Evolutionary conservation across 1,140 invertebrate genomes (phyloP), one percentile per base, ranked within the genome.

Genomic region (Meteorus sp.): DNA sequence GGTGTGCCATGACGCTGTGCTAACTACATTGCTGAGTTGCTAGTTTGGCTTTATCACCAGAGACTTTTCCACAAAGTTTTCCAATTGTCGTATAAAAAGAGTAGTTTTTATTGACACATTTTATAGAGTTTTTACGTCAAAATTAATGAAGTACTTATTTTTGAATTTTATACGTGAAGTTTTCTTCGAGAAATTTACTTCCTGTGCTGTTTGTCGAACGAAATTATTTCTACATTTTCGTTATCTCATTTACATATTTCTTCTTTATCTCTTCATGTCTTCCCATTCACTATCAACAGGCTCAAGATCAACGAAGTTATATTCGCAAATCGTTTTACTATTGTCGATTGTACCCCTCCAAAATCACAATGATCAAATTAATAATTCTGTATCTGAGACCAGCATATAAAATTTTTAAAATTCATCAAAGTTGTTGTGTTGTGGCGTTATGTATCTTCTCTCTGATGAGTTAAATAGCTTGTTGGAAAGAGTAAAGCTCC

Each of bases 401-500:
- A 3, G 11, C 8, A 39, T 39, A n/a, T 39, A 39, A 3, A 39
- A 11, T 13, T n/a, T 39, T 39, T 11, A 5, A 3, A n/a, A 50
- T 3, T 35, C 13, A 33, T 33, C 4, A 33, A 9, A 33, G 11
- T 35, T 13, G 13, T 33, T 50, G 27, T 8, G n/a, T n/a, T n/a
- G n/a, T n/a, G n/a, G n/a, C 8, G 27, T 60, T 37, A 27, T 55
- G 56, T 44, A 43, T 63, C 33, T 58, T 59, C 53, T 48, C 57
- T 22, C 15, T 35, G 41, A 9, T 13, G 52, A 48, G 50, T 48
- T 65, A 69, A 70, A 70, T 70, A 63, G 64, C 35, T 62, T 55
- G 61, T 61, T 67, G 62, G n/a, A n/a, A 63, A 68, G 65, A 55
- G 63, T 56, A 63, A 66, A 68, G 62, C 57, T 65, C 64, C 67